Base-by-base conservation (phyloP, 2,113 vertebrate genomes). In the Cololabis saira region DNA sequence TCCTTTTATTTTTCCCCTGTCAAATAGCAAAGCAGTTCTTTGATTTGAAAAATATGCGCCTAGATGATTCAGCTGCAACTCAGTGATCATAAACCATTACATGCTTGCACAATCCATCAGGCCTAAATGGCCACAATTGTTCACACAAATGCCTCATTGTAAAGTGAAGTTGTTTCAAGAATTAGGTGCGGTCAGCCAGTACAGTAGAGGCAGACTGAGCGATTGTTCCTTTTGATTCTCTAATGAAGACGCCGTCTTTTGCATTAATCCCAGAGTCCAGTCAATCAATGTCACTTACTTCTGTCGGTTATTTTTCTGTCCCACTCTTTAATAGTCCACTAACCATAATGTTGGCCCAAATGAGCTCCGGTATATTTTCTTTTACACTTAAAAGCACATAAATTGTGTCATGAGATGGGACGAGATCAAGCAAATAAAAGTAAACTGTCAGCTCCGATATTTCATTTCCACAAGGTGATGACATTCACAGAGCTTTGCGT, bases 71-170 rank as follows among this genome's bases (percentile, higher is more conserved):
- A 37, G 56, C 70, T 22, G 0, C 48, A 62, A 13, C 63, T 60
- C 48, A 54, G 61, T 85, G 60, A 78, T 58, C 61, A 59, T 87
- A 89, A 92, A 90, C 81, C 89, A 90, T 90, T 90, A 90, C 53
- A 53, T 62, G 59, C 75, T 83, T 73, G 61, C 74, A 80, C 72
- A 81, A 76, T 82, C 79, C 52, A 48, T 68, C 63, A 58, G 72
- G 67, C 66, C 62, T 76, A 59, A 67, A 69, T 30, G 17, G n/a
- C 27, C 67, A 74, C 71, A 63, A 70, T 50, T 83, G 67, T 78
- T 76, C 78, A 5, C 75, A 77, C 77, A 72, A 83, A 78, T 47
- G 62, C 61, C 70, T 52, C 33, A 58, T 50, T 41, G 52, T 52
- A 51, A 65, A 62, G 27, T 27, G 14, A 13, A 65, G 64, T 66